Evolutionary conservation across 2,113 vertebrate species (phyloP).

Genomic region (Dascyllus trimaculatus): DNA sequence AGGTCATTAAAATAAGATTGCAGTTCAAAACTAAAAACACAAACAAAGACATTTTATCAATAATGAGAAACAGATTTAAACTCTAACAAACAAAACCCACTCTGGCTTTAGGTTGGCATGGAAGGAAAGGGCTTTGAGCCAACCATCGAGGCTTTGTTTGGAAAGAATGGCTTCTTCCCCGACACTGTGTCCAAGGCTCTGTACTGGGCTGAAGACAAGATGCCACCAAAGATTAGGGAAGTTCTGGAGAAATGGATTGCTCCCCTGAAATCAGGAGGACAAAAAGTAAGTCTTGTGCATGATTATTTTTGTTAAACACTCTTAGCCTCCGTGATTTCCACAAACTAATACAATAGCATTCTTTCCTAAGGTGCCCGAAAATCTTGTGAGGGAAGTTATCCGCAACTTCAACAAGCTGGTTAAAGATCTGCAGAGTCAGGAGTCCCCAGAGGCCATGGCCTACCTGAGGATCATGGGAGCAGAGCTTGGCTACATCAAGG

Average conservation of each 20-base stretch:
- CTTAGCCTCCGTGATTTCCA: background rate
- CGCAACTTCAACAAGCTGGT: conserved; percentile 88
- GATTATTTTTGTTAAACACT: background rate
- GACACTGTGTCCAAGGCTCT: conserved; percentile 89
- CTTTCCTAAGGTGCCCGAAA: conserved; percentile 78
- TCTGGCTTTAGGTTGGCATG: conserved; percentile 86
- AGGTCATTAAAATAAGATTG: background rate
- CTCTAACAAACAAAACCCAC: background rate
- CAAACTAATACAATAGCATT: conserved; percentile 4
- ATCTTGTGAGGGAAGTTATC: conserved; percentile 85
- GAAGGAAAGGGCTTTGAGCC: conserved; percentile 93
- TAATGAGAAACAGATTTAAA: too few relatives aligned
- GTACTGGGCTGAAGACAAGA: conserved; percentile 90
- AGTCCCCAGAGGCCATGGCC: conserved; percentile 89
- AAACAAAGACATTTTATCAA: background rate
- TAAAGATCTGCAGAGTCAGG: conserved; percentile 85
- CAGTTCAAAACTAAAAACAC: background rate
- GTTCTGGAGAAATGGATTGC: conserved; percentile 87
- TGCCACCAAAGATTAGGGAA: conserved; percentile 86
- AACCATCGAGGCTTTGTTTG: conserved; percentile 91
- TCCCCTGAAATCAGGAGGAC: conserved; percentile 75
- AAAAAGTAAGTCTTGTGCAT: conserved; percentile 59
- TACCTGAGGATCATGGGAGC: conserved; percentile 90
- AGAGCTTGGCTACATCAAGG: conserved; percentile 92
- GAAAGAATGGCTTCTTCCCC: conserved; percentile 93